Conservation (phyloP, 2,797 vertebrate genomes). For the Micropoecilia bifurca region DNA sequence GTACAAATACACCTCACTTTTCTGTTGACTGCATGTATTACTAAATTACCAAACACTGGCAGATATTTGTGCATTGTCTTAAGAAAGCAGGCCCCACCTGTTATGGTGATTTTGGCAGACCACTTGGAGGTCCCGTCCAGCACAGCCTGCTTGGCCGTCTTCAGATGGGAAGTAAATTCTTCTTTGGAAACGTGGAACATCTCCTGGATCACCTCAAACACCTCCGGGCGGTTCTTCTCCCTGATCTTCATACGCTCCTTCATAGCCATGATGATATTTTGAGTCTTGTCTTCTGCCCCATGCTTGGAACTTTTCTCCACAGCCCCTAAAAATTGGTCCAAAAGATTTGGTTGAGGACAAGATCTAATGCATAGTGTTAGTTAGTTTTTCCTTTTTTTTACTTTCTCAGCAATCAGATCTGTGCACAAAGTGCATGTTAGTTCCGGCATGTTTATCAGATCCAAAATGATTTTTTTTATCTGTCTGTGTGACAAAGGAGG, state of each 20-base stretch:
- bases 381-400: background rate
- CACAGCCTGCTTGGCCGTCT: conserved; percentile 94
- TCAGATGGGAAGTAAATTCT: conserved; percentile 90
- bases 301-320: conserved; percentile 99
- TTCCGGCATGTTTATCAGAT: conserved; percentile 9
- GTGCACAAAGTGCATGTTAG: background rate
- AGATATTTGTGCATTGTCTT: background rate
- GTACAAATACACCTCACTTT: conserved; percentile 2
- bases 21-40: background rate
- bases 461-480: background rate
- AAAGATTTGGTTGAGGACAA: background rate
- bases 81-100: conserved; percentile 70
- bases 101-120: conserved; percentile 98
- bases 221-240: conserved; percentile 95
- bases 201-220: conserved; percentile 96
- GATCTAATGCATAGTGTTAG: background rate
- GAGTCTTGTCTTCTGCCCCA: conserved; percentile 96
- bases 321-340: conserved; percentile 83
- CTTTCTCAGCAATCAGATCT: background rate
- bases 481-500: conserved; percentile 20
- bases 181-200: conserved; percentile 95
- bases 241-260: conserved; percentile 98
- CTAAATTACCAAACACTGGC: background rate
- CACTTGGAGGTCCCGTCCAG: conserved; percentile 98
- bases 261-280: conserved; percentile 98